phyloP scores from a whole-genome alignment of 2,113 vertebrate species.

The Anarrhichthys ocellatus region DNA sequence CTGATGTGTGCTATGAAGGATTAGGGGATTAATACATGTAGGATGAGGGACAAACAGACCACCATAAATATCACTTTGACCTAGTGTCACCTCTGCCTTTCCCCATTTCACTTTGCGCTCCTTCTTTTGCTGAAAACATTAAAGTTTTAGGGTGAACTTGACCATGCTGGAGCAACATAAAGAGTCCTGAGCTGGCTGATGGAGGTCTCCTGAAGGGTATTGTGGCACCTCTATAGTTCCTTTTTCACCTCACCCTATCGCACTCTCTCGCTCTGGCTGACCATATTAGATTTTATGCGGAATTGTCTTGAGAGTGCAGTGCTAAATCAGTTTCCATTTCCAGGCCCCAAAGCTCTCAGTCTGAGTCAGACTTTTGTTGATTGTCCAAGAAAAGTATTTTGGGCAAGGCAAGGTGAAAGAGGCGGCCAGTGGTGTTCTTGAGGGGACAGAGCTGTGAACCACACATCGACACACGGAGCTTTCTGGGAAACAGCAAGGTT shows the following conservation, averaged over 20 bases:
- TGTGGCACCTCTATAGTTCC: constrained; percentile 63
- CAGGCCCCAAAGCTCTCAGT: constrained; percentile 64
- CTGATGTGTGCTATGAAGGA: constrained; percentile 64
- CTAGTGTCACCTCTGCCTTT: constrained; percentile 38
- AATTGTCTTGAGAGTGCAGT: constrained; percentile 75
- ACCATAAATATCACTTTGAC: constrained; percentile 45
- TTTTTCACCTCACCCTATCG: constrained; percentile 39
- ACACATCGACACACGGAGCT: not conserved
- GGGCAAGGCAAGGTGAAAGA: constrained; percentile 57
- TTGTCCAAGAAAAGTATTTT: constrained; percentile 70
- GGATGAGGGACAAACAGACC: constrained; percentile 37
- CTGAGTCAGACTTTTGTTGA: constrained; percentile 71
- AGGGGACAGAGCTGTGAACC: constrained; percentile 25
- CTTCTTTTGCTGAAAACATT: constrained; percentile 16
- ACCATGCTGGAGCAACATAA: constrained; percentile 44
- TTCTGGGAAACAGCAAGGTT: not conserved
- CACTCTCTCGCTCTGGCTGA: constrained; percentile 24
- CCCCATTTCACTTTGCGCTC: constrained; percentile 9
- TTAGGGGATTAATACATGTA: constrained; percentile 64
- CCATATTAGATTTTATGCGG: constrained; percentile 73
- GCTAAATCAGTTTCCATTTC: constrained; percentile 80
- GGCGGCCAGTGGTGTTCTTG: constrained; percentile 11
- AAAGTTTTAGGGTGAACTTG: constrained; percentile 44
- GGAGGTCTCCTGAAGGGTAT: constrained; percentile 73
- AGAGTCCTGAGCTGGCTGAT: constrained; percentile 51